phyloP scores from a whole-genome alignment of 37 sponge, comb jelly and placozoan species.

The Crambe crambe region DNA sequence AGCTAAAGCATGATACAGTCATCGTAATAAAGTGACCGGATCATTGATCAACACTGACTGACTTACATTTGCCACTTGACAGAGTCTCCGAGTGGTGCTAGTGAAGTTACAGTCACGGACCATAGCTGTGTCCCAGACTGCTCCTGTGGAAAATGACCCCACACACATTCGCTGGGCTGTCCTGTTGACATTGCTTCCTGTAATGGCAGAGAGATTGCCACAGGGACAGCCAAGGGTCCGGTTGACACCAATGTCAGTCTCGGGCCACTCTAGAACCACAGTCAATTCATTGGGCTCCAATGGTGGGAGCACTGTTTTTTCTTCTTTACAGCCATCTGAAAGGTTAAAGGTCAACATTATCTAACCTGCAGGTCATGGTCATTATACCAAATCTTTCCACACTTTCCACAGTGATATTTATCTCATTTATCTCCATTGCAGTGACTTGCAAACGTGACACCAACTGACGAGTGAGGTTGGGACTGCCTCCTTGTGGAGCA shows the following conservation, averaged over 20 bases:
- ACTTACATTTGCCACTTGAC: conserved; percentile 42
- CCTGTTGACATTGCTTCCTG: not conserved
- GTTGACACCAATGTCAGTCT: conserved; percentile 30
- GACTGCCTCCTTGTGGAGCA: not conserved
- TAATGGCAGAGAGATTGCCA: not conserved
- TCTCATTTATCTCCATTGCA: not conserved
- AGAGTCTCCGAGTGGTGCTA: conserved; percentile 7
- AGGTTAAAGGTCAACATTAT: not conserved
- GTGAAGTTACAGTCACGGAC: conserved; percentile 36
- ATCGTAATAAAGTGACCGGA: not conserved
- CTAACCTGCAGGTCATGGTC: too few species aligned
- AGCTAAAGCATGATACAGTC: not conserved
- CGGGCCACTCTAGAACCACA: conserved; percentile 37
- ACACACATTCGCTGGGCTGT: not conserved
- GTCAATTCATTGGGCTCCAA: not conserved
- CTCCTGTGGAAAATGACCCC: conserved; percentile 10
- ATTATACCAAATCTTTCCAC: conserved; percentile 13
- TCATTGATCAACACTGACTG: not conserved
- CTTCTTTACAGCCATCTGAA: conserved; percentile 32
- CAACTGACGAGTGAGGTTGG: not conserved
- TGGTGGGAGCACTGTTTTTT: conserved; percentile 9
- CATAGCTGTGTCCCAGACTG: conserved; percentile 26
- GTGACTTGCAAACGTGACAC: not conserved
- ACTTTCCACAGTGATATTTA: not conserved
- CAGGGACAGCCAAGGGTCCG: conserved; percentile 40